phyloP scores from a whole-genome alignment of 1,140 invertebrate species.

The Brachionus angularis region DNA sequence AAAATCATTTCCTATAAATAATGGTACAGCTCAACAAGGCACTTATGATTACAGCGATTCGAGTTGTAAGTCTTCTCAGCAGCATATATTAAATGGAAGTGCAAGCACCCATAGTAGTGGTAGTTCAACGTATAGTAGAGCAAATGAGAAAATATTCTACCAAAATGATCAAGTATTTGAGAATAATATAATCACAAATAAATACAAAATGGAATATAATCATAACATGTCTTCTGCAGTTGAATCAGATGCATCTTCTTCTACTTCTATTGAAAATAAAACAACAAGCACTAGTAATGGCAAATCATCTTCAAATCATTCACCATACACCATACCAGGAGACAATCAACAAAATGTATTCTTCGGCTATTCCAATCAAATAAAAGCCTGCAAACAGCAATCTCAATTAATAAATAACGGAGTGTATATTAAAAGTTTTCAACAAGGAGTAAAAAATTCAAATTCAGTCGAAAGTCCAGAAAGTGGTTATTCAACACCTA shows the following conservation, averaged over 20 bases:
- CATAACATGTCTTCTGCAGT: too few species aligned
- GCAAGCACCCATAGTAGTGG: slow-evolving; percentile 15
- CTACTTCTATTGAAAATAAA: slow-evolving; percentile 31
- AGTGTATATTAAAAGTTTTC: too few species aligned
- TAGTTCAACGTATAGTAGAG: slow-evolving; percentile 23
- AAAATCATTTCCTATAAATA: slow-evolving; percentile 29
- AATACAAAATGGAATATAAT: too few species aligned
- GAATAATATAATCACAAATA: background rate
- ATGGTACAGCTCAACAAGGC: too few species aligned
- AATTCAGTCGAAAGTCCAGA: slow-evolving; percentile 16
- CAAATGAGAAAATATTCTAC: slow-evolving; percentile 20
- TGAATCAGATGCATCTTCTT: slow-evolving; percentile 30
- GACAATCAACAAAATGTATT: slow-evolving; percentile 4
- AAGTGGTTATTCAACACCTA: slow-evolving; percentile 36
- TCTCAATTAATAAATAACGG: too few species aligned
- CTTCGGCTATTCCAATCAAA: too few species aligned
- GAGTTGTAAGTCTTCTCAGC: slow-evolving; percentile 33
- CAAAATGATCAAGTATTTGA: slow-evolving; percentile 16
- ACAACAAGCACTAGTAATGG: slow-evolving; percentile 27
- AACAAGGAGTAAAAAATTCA: slow-evolving; percentile 3
- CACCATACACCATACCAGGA: slow-evolving; percentile 17
- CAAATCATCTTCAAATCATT: slow-evolving; percentile 17
- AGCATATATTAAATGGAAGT: slow-evolving; percentile 40
- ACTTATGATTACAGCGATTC: slow-evolving; percentile 30
- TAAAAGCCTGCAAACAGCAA: too few species aligned